Evolutionary conservation across 1,140 invertebrate genomes (phyloP), one percentile per base, ranked within the genome.

Genomic region (Drosophila bocqueti): DNA sequence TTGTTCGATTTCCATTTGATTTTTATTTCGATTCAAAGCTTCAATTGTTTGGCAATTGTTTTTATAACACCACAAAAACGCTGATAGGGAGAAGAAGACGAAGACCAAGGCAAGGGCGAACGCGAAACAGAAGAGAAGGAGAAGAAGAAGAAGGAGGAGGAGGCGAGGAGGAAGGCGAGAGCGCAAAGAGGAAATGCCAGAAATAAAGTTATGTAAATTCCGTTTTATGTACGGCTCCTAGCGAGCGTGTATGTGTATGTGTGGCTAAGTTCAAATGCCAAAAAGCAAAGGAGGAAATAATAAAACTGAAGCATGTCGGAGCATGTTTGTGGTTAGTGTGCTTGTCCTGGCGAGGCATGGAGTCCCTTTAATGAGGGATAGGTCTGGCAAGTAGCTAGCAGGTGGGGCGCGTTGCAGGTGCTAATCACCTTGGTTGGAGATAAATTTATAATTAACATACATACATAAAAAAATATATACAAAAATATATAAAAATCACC

Each of bases 131-230:
- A 55, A 54, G 10, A n/a, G 26, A 16, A 26, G 36, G 45, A 34
- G 45, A 34, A 26, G 43, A 16, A 21, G 54, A 67, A 18, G 55
- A 36, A 58, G 57, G 11, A 43, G 72, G 13, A 55, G 59, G 26
- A 18, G 57, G 42, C 29, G 40, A 42, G 11, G 40, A 40, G 11
- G 31, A 26, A n/a, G 40, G 46, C 18, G n/a, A 18, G 31, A 62
- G 75, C 75, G 57, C 58, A 60, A 66, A 89, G 77, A 78, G 84
- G 72, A 87, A 89, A 83, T 77, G 81, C 84, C 84, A 81, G 75
- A 90, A 79, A 84, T 90, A 85, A 90, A 89, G 85, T 89, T 89
- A 90, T 89, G 84, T 81, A 89, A 89, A 90, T 89, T 81, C 57
- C 76, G 58, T 73, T 66, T 79, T 79, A 72, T 75, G 69, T 52